phyloP scores from a whole-genome alignment of 2,797 vertebrate species.

The Amazonetta brasiliensis region DNA sequence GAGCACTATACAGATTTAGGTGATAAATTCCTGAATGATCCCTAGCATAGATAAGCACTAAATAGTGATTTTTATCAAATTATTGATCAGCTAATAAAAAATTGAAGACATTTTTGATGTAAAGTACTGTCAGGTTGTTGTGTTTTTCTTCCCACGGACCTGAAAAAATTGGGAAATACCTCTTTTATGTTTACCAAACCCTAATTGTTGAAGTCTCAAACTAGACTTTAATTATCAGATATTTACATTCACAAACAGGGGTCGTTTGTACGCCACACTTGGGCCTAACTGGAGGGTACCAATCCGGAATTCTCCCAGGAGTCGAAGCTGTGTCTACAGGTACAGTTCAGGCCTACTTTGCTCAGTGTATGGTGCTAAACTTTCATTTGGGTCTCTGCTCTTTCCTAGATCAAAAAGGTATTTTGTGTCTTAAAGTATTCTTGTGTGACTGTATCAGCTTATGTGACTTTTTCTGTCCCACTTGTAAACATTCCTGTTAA shows the following conservation, averaged over 20 bases:
- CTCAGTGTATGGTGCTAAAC: not conserved
- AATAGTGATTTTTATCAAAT: not conserved
- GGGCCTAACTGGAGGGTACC: constrained; percentile 97
- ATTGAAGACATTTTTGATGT: not conserved
- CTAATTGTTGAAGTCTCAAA: not conserved
- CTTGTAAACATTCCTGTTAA: not conserved
- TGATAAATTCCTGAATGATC: constrained; percentile 20
- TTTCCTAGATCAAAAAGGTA: not conserved
- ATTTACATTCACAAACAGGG: constrained; percentile 87
- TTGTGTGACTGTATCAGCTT: not conserved
- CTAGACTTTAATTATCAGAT: constrained; percentile 44
- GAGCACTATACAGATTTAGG: constrained; percentile 26
- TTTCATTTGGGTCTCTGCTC: not conserved
- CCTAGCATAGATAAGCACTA: not conserved
- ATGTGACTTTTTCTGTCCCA: not conserved
- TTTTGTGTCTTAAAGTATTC: not conserved
- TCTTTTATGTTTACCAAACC: not conserved
- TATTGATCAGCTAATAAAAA: constrained; percentile 20
- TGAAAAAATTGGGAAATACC: not conserved
- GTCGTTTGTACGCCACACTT: constrained; percentile 94
- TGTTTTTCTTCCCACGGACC: not conserved
- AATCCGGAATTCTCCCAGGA: constrained; percentile 90
- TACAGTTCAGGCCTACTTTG: constrained; percentile 73
- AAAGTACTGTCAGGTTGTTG: not conserved
- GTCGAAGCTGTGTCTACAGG: constrained; percentile 93